These are phyloP conservation scores for Microtus richardsoni DNA, from an alignment of 2,113 vertebrate genomes.

Conservation along the genomic window DNA sequence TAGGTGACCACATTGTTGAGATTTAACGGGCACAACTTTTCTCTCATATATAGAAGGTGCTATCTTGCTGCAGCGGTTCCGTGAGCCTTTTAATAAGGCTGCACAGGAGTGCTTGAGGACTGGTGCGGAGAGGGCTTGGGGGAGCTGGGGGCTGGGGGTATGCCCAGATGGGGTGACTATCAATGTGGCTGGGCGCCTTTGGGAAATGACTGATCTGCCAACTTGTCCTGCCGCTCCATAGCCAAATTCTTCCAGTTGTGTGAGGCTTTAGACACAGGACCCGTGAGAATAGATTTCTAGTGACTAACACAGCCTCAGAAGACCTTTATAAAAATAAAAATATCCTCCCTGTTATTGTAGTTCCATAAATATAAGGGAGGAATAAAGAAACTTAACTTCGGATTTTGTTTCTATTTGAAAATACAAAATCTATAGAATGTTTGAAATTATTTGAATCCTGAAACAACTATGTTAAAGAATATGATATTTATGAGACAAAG, in stretches of 20 bases:
- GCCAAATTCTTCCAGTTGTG: background rate
- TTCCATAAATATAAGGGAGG: background rate
- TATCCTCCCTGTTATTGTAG: background rate
- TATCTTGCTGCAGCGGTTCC: background rate
- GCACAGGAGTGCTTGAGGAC: fast-evolving
- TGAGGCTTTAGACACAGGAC: background rate
- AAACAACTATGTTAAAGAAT: background rate
- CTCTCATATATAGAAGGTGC: too few species aligned
- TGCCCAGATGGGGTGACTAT: background rate
- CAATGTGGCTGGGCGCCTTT: background rate
- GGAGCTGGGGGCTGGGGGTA: fast-evolving
- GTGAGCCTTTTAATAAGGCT: background rate
- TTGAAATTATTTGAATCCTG: background rate
- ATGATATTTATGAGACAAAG: background rate
- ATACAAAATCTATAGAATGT: background rate
- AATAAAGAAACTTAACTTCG: background rate
- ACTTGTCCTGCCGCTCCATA: background rate
- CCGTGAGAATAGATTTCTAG: background rate
- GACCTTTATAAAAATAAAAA: background rate
- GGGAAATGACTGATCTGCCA: background rate
- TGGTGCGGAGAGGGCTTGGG: fast-evolving
- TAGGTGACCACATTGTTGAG: background rate
- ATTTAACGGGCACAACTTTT: background rate
- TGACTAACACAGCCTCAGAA: background rate
- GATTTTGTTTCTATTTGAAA: background rate